These are phyloP conservation scores for Platerodrilus igneus DNA, from an alignment of 2,888 invertebrate species.

Conservation along the genomic window DNA sequence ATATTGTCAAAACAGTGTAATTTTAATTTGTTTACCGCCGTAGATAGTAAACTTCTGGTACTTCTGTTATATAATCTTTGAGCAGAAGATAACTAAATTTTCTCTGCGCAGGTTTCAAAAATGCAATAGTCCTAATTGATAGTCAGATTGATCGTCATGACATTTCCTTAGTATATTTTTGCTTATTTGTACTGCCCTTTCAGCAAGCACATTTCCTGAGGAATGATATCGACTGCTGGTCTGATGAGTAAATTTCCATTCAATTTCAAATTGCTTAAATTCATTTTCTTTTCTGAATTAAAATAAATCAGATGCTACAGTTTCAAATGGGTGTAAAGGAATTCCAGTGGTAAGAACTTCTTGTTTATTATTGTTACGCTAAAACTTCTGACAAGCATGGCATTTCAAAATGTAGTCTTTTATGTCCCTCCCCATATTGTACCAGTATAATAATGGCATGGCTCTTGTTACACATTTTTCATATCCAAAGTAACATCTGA, in stretches of 20 bases:
- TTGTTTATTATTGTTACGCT: conserved; percentile 10
- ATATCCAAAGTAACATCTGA: conserved; percentile 12
- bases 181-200: conserved; percentile 5
- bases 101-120: no score
- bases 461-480: conserved; percentile 15
- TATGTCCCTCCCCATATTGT: conserved; percentile 13
- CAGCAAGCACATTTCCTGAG: conserved; percentile 8
- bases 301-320: conserved; percentile 14
- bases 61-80: no score
- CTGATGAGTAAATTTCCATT: conserved; percentile 8
- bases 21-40: no score
- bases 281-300: conserved; percentile 10
- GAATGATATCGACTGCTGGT: conserved; percentile 11
- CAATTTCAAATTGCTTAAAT: conserved; percentile 7
- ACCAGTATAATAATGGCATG: conserved; percentile 15
- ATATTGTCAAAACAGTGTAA: no score
- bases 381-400: conserved; percentile 9
- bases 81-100: no score
- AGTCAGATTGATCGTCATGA: conserved; percentile 3
- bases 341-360: conserved; percentile 5
- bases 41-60: no score
- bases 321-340: conserved; percentile 11
- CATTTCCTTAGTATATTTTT: conserved; percentile 9
- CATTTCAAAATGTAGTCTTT: conserved; percentile 10
- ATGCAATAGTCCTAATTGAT: conserved; percentile 5